These are phyloP conservation scores for Mesorhabditis belari DNA, from an alignment of 2,888 invertebrate genomes.

Conservation along the genomic window DNA sequence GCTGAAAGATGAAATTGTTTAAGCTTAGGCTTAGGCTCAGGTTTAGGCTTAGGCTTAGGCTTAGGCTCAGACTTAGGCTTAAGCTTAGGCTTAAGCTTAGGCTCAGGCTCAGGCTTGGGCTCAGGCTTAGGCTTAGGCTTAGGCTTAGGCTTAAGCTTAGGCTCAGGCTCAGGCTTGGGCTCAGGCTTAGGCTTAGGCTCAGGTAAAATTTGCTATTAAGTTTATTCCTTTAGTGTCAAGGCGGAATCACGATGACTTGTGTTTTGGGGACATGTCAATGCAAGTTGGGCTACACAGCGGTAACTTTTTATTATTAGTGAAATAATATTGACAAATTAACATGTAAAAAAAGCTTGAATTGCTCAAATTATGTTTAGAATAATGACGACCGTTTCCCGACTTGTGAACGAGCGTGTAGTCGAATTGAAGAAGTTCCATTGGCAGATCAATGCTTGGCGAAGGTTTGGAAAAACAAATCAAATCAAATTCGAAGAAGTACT, in stretches of 20 bases:
- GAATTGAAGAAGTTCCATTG: constrained; percentile 21
- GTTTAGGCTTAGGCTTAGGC: no score
- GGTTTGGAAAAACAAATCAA: constrained; percentile 4
- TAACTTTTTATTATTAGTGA: constrained; percentile 9
- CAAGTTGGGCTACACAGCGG: constrained; percentile 43
- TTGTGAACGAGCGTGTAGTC: constrained; percentile 41
- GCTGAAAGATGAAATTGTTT: neutral
- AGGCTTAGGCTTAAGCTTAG: no score
- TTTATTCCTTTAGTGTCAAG: constrained; percentile 46
- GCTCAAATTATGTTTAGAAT: constrained; percentile 20
- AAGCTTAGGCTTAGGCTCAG: neutral
- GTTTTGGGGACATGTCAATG: constrained; percentile 42
- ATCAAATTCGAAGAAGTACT: neutral
- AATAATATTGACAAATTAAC: neutral
- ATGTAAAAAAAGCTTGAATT: neutral
- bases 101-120: no score
- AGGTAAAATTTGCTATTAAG: no score
- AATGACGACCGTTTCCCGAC: constrained; percentile 50
- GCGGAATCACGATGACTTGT: constrained; percentile 51
- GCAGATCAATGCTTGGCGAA: constrained; percentile 21
- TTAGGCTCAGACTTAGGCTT: no score
- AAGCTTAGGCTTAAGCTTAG: no score
- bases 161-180: no score
- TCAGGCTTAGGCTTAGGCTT: no score
- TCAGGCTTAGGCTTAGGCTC: no score